Evolutionary conservation across 2,113 vertebrate genomes (phyloP), one percentile per base, ranked within the genome.

Genomic region (Daubentonia madagascariensis): DNA sequence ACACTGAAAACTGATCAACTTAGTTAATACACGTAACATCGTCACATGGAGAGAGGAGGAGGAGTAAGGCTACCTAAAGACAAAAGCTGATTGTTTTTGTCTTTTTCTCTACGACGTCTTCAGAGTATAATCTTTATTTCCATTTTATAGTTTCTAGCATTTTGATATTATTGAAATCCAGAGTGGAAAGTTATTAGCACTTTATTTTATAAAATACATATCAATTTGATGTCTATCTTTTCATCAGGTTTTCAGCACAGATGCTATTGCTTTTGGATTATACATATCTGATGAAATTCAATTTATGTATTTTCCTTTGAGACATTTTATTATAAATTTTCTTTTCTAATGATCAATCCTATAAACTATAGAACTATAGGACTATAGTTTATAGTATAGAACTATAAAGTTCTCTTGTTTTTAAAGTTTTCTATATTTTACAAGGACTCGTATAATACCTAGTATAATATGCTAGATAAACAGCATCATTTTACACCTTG

Each of bases 401-500:
- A 75, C 67, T 96, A 48, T 40, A 43, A 86, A 81, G 80, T 78
- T 17, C 18, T 88, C 73, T 76, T 59, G 30, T 17, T 92, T 96
- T 96, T 75, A 85, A 92, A 87, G 43, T 32, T 85, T 91, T 59
- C 57, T 67, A 8, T 73, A 35, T 92, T 57, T 85, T 89, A 78
- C 37, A 76, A 91, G 35, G 78, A 37, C 76, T 79, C 65, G 61
- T 67, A 87, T 65, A 67, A 35, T 54, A n/a, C 30, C 50, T 50
- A 89, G 14, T 37, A 65, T 57, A 76, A 81, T 16, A 52, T 12
- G 35, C 70, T 78, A 54, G 48, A 13, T 67, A 89, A 83, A 75
- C 32, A 57, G 16, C 73, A 61, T n/a, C 16, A 48, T 92, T 83
- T 80, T 80, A 68, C 9, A 37, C n/a, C 85, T 79, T 65, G 23